A percentile compares a stretch with the other conserved stretches of the same genome.
phyloP scores from a whole-genome alignment of 2,113 vertebrate species.

The Hemiprocne comata region DNA sequence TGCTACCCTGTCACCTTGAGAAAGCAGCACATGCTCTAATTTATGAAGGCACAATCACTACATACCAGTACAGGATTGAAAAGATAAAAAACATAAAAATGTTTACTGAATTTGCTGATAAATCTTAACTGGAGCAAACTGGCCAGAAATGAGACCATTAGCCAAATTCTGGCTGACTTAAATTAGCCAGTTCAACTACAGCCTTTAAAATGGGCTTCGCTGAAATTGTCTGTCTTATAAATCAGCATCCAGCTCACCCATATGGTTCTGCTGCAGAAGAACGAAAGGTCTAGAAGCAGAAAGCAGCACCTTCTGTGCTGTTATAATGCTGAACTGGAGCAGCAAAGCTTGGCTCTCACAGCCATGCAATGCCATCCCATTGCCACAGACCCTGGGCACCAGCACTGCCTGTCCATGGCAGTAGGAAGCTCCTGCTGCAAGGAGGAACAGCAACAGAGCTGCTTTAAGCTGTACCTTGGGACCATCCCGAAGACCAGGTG shows the following conservation, averaged over 20 bases:
- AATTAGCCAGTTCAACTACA: neutral
- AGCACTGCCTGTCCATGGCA: fast-evolving
- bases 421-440: fast-evolving
- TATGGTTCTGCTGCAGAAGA: neutral
- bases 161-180: neutral
- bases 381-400: fast-evolving
- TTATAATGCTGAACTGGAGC: neutral
- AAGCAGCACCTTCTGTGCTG: neutral
- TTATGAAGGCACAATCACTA: neutral
- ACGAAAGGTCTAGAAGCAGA: neutral
- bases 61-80: neutral
- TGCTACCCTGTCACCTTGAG: neutral
- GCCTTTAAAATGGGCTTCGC: neutral
- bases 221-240: neutral
- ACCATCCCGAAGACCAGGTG: neutral
- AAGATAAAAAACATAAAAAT: neutral
- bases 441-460: neutral
- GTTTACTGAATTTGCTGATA: neutral
- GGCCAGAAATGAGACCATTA: neutral
- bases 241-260: neutral
- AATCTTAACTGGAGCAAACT: neutral
- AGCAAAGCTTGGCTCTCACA: neutral
- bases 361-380: fast-evolving
- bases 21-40: neutral
- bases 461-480: neutral